phyloP scores from a whole-genome alignment of 2,113 vertebrate genomes.

The Ictalurus furcatus region DNA sequence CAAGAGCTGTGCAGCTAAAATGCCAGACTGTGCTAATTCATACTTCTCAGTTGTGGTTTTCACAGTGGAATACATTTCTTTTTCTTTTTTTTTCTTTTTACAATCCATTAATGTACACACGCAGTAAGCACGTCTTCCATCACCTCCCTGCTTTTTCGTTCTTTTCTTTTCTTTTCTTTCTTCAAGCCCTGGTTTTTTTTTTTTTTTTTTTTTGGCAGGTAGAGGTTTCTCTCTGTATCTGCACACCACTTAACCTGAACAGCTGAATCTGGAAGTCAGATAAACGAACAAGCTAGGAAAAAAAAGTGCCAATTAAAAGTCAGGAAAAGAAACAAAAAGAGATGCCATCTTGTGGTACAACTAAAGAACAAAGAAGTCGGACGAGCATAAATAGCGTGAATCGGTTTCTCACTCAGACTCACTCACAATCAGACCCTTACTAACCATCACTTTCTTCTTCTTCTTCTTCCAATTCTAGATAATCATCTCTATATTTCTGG shows the following conservation, averaged over 20 bases:
- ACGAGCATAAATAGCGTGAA: conserved; percentile 7
- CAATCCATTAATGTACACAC: not conserved
- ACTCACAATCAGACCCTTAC: not conserved
- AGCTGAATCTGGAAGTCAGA: conserved; percentile 7
- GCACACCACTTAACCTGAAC: conserved; percentile 6
- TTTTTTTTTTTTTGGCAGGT: not conserved
- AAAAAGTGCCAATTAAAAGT: conserved; percentile 16
- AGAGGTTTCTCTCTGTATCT: not conserved
- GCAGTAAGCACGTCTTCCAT: not conserved
- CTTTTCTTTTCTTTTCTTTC: not conserved
- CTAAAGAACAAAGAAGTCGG: conserved; percentile 1
- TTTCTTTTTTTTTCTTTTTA: not conserved
- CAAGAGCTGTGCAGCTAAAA: conserved; percentile 18
- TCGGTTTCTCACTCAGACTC: conserved; percentile 10
- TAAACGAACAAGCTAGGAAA: not conserved
- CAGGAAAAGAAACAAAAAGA: conserved; percentile 37
- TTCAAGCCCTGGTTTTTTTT: not conserved
- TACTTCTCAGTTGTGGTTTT: not conserved
- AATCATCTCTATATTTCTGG: conserved; percentile 32
- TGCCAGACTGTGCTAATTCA: conserved; percentile 8
- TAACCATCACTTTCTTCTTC: not conserved
- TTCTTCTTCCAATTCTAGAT: not conserved
- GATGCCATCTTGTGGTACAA: conserved; percentile 59
- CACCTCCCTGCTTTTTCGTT: not conserved
- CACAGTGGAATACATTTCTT: conserved; percentile 14